These are phyloP conservation scores for Andrena dorsata DNA, from an alignment of 2,888 invertebrate genomes.

Conservation along the genomic window DNA sequence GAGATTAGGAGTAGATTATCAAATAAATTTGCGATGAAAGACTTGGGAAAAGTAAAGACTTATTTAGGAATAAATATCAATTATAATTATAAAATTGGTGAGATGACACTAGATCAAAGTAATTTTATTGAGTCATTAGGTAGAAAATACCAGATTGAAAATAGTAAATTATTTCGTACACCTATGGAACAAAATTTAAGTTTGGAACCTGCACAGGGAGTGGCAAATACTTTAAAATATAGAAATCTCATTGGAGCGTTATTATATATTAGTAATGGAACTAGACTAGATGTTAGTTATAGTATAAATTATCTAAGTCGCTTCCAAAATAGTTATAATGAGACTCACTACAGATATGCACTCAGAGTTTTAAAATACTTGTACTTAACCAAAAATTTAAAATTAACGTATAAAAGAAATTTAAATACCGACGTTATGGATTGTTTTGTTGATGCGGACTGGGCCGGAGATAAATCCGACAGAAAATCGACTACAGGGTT, in stretches of 20 bases:
- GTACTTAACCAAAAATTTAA: constrained; percentile 49
- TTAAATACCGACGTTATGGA: constrained; percentile 39
- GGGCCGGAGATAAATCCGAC: constrained; percentile 46
- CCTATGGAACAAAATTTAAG: constrained; percentile 39
- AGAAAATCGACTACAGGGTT: constrained; percentile 70
- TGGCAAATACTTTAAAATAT: constrained; percentile 26
- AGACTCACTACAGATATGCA: constrained; percentile 52
- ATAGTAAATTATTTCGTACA: constrained; percentile 16
- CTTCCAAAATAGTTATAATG: constrained; percentile 51
- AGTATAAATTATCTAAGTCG: constrained; percentile 57
- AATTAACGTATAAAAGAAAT: constrained; percentile 39
- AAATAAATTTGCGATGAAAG: constrained; percentile 48
- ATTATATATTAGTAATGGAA: constrained; percentile 48
- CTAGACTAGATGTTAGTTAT: constrained; percentile 49
- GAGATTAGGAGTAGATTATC: constrained; percentile 32
- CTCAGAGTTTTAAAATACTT: constrained; percentile 57
- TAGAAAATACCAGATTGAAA: constrained; percentile 7
- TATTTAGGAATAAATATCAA: constrained; percentile 48
- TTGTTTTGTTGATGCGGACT: constrained; percentile 55
- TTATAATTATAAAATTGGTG: constrained; percentile 25
- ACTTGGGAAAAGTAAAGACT: constrained; percentile 32
- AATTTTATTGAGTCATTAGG: constrained; percentile 36
- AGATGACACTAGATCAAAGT: constrained; percentile 25
- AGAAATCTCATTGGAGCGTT: constrained; percentile 56
- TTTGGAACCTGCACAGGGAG: background rate